Evolutionary conservation across 1,140 invertebrate species (phyloP), one percentile per base, ranked within the genome.

Genomic region (Solen grandis): DNA sequence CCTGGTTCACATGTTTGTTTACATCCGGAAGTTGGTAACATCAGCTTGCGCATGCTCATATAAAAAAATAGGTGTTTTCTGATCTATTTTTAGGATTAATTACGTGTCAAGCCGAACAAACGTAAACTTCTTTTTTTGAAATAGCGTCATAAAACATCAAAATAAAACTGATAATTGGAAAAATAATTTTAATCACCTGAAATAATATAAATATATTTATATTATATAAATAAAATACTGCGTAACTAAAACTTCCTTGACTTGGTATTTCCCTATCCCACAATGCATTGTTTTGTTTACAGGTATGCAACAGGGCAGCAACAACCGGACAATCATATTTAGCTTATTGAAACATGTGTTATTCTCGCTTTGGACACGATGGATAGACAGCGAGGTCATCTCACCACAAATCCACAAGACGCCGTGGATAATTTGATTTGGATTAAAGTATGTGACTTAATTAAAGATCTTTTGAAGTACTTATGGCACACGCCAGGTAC

Each of bases 391-490:
- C 85, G 85, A 0, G 88, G 88, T 0, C 86, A 87, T 81, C 62
- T 90, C 27, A 84, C 87, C 0, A 87, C 85, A 63, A 87, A 89
- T 80, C 79, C 84, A n/a, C 85, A 85, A 35, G 83, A 87, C 52
- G 86, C 86, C 16, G 87, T 88, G 0, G 83, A 83, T 41, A 82
- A 84, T 19, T 70, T 90, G 8, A 75, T 85, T 29, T 89, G 88
- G 88, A 86, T 88, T 31, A 89, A 88, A 84, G 88, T 88, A 70
- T 10, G n/a, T n/a, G n/a, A n/a, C n/a, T n/a, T n/a, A n/a, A n/a
- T n/a, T n/a, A n/a, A n/a, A n/a, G n/a, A n/a, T n/a, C n/a, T n/a
- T n/a, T n/a, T n/a, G n/a, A n/a, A n/a, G n/a, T n/a, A n/a, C n/a
- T n/a, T n/a, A n/a, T n/a, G n/a, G n/a, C n/a, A n/a, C n/a, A n/a